These are phyloP conservation scores for Aeoliscus strigatus DNA, from an alignment of 2,797 vertebrate species.

Conservation along the genomic window DNA sequence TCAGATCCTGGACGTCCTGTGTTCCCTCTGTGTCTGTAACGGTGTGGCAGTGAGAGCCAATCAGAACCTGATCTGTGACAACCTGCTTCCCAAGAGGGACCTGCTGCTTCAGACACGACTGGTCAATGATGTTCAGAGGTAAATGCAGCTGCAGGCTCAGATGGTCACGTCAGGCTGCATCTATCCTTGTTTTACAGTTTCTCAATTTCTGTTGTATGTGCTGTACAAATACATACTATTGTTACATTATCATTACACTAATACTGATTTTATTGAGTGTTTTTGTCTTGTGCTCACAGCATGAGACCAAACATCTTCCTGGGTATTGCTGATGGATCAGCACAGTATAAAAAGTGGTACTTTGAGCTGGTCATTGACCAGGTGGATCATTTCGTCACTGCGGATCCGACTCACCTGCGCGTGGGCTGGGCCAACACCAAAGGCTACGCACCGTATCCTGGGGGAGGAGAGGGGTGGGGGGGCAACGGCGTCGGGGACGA, in stretches of 20 bases:
- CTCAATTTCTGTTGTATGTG: too few relatives aligned
- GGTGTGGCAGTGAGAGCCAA: conserved; percentile 96
- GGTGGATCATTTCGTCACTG: conserved; percentile 92
- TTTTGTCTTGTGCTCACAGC: too few relatives aligned
- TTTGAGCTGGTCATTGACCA: conserved; percentile 96
- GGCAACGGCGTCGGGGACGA: conserved; percentile 96
- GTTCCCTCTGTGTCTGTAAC: conserved; percentile 96
- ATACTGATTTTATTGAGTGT: too few relatives aligned
- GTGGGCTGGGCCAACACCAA: conserved; percentile 97
- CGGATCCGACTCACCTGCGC: conserved; percentile 89
- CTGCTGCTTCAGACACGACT: conserved; percentile 92
- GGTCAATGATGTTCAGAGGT: conserved; percentile 98
- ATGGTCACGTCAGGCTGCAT: too few relatives aligned
- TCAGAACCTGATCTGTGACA: conserved; percentile 97
- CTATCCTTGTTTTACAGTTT: too few relatives aligned
- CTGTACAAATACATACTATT: too few relatives aligned
- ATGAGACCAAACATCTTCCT: conserved; percentile 97
- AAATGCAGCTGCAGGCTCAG: too few relatives aligned
- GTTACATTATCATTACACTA: too few relatives aligned
- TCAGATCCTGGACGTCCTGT: conserved; percentile 94
- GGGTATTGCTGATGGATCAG: conserved; percentile 92
- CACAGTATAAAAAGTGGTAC: conserved; percentile 99
- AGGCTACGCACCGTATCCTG: conserved; percentile 96
- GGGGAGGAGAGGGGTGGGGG: conserved; percentile 97
- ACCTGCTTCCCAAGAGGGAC: conserved; percentile 92